These are phyloP conservation scores for Platysteira castanea DNA, from an alignment of 2,113 vertebrate genomes.

Conservation along the genomic window DNA sequence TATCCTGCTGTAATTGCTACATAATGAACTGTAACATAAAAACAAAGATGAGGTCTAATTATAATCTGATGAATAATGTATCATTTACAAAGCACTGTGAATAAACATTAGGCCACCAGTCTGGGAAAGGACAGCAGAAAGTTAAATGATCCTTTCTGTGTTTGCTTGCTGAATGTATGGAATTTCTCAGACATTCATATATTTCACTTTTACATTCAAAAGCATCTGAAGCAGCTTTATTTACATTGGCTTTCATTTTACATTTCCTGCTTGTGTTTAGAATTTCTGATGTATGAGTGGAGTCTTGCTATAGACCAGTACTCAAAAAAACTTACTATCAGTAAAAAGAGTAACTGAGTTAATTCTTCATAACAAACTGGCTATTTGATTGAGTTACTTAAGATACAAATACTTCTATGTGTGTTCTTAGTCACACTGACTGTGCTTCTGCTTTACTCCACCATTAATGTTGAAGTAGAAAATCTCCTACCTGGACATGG, in stretches of 20 bases:
- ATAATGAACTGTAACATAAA: neutral
- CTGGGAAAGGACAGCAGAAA: neutral
- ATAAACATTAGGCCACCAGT: neutral
- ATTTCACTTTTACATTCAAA: neutral
- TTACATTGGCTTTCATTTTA: neutral
- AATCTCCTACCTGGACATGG: neutral
- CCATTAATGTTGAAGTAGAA: neutral
- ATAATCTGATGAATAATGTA: slow-evolving; percentile 1
- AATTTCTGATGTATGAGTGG: neutral
- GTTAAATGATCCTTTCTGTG: neutral
- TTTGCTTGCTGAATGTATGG: neutral
- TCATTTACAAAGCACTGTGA: neutral
- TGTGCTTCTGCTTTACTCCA: neutral
- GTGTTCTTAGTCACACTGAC: neutral
- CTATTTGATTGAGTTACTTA: neutral
- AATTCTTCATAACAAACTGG: neutral
- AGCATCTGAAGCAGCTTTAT: neutral
- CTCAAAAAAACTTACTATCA: neutral
- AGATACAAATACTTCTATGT: neutral
- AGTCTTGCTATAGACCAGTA: neutral
- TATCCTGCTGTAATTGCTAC: neutral
- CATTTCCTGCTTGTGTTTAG: neutral
- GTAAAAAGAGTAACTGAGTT: neutral
- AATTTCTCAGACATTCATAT: neutral
- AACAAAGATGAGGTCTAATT: neutral